Evolutionary conservation across 2,113 vertebrate species (phyloP), one percentile per base, ranked within the genome.

Genomic region (Ophthalmolycus amberensis): DNA sequence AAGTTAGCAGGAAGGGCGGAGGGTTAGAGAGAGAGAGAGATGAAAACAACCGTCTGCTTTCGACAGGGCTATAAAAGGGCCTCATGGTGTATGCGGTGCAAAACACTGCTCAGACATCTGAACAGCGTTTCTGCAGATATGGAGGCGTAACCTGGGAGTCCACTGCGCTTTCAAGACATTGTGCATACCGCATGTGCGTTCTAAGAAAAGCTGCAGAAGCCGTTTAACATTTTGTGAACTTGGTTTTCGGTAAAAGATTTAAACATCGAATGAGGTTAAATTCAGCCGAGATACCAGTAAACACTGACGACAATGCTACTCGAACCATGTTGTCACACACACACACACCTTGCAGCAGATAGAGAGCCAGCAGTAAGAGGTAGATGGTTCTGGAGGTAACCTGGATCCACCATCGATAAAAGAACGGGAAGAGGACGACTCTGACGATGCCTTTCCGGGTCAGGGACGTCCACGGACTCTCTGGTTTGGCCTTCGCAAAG

Each of bases 401-500:
- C 96, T 99, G 98, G 88, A 98, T 97, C 98, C 98, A 99, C 98
- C 98, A 99, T 73, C 95, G 95, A 88, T 96, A 99, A 95, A 99
- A 99, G 94, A 99, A 98, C 0, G 98, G 98, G 91, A 99, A 99
- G 94, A 98, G 97, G 71, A 99, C 97, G 56, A 99, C 98, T 85
- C 98, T 93, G 88, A 99, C 98, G 34, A 99, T 97, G 85, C 98
- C 98, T 84, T 99, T 99, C 90, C 98, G 95, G 68, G 98, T 99
- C 92, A 99, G 95, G 40, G 98, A 97, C 5, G 98, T 99, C 98
- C 98, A 99, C 3, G 98, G 98, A 89, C 98, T 99, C 96, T 99
- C 98, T 10, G 98, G 98, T 92, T 99, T 99, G 91, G 98, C 98
- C 90, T 99, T 99, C 76, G 98, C 98, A 95, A 99, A 99, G 22